phyloP scores from a whole-genome alignment of 1,140 invertebrate genomes.

The Bombus consobrinus region DNA sequence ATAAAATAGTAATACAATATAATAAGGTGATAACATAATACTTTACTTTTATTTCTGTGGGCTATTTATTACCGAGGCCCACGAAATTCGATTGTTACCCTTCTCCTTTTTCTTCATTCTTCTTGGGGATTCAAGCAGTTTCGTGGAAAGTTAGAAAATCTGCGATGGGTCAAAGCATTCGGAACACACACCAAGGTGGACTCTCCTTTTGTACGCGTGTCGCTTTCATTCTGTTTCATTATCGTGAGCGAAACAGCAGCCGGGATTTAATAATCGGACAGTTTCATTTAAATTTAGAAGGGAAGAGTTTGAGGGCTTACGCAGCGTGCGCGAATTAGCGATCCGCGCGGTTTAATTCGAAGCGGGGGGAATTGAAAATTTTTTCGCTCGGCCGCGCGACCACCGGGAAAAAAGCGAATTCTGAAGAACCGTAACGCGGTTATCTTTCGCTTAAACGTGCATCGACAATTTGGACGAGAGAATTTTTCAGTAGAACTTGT shows the following conservation, averaged over 20 bases:
- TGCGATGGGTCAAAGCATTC: too few relatives aligned
- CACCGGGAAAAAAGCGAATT: background rate
- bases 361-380: conserved; percentile 29
- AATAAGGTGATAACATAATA: too few relatives aligned
- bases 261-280: conserved; percentile 45
- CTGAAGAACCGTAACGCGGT: background rate
- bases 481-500: background rate
- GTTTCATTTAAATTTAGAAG: conserved; percentile 49
- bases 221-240: conserved; percentile 42
- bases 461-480: background rate
- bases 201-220: conserved; percentile 20
- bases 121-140: background rate
- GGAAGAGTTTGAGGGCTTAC: conserved; percentile 34
- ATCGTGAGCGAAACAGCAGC: conserved; percentile 9
- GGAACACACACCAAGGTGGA: background rate
- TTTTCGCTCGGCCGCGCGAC: background rate
- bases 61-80: too few relatives aligned
- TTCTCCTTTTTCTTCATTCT: too few relatives aligned
- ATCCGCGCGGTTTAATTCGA: conserved; percentile 43
- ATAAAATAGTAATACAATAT: too few relatives aligned
- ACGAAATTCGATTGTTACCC: too few relatives aligned
- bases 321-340: conserved; percentile 33
- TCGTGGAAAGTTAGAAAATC: background rate
- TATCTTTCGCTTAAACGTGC: conserved; percentile 16
- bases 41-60: too few relatives aligned